Conservation (phyloP, 2,888 invertebrate genomes). For the Thereva nobilitata region DNA sequence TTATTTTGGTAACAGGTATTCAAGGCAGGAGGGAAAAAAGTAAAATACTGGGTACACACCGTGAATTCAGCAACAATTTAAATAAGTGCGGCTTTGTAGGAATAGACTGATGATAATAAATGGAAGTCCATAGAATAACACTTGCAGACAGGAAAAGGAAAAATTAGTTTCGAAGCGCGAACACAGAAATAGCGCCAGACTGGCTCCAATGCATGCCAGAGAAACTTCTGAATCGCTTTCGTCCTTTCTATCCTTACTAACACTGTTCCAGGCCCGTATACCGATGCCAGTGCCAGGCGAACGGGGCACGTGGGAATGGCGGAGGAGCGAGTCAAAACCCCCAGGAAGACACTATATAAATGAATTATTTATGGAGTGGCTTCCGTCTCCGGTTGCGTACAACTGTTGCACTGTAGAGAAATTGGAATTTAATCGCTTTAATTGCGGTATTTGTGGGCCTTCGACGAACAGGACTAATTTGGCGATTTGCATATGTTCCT, state of each 20-base stretch:
- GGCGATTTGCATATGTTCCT: constrained; percentile 28
- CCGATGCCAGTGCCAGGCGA: constrained; percentile 18
- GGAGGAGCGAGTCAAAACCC: constrained; percentile 47
- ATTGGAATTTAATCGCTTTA: constrained; percentile 38
- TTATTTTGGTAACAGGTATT: too few species aligned
- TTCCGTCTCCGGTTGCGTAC: constrained; percentile 43
- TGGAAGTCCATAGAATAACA: constrained; percentile 18
- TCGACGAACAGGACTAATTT: constrained; percentile 31
- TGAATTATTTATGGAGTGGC: constrained; percentile 59
- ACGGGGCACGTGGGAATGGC: constrained; percentile 12
- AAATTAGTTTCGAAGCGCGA: constrained; percentile 20
- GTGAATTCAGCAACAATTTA: too few species aligned
- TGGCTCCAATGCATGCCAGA: constrained; percentile 9
- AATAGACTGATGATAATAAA: too few species aligned
- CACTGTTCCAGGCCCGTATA: neutral
- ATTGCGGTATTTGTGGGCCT: constrained; percentile 35
- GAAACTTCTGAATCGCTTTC: constrained; percentile 11
- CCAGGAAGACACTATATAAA: constrained; percentile 50
- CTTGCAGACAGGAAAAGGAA: constrained; percentile 9
- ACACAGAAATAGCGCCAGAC: constrained; percentile 15
- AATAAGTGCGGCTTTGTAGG: too few species aligned
- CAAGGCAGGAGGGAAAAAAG: too few species aligned
- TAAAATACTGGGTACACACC: too few species aligned
- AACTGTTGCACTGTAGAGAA: constrained; percentile 31
- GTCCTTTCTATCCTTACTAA: neutral